Base-by-base conservation (phyloP, 2,113 vertebrate genomes). In the Oxyruncus cristatus region DNA sequence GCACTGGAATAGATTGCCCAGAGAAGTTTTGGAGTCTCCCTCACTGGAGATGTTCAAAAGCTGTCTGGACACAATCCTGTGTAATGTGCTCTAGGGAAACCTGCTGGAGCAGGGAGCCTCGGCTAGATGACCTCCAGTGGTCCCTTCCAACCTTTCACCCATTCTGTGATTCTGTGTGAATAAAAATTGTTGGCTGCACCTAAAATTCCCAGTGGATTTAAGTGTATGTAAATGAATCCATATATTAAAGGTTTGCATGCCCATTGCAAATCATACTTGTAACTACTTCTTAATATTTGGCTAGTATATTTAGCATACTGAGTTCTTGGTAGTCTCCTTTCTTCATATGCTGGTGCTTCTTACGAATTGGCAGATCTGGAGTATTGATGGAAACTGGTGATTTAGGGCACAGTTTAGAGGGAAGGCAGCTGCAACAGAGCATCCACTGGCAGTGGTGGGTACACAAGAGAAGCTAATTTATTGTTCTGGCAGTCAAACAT, bases 301-400 rank as follows among this genome's bases (percentile, higher is more conserved):
- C 12, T 61, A 16, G 37, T 67, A 11, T 73, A 66, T 73, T 83
- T 9, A 73, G 39, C 28, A 26, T 75, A 39, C 27, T 84, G 85
- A 46, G 28, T 75, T 88, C 23, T 92, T 27, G 14, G 53, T 50
- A 76, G 49, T 74, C 46, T 85, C 46, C 30, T 85, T 88, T 94
- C 24, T 76, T 86, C 33, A 24, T 75, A 14, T 35, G 52, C 55
- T 74, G 27, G 47, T 58, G 33, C 14, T 35, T 72, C 30, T 80
- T 88, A 68, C 30, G 65, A 30, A 72, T 50, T 35, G 50, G 5
- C 8, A n/a, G 12, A 15, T 71, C 58, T 71, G 62, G 37, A 83
- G 44, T 46, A 44, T 8, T 75, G 39, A 42, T 86, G 70, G 68
- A 73, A 90, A 81, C 19, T 66, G 53, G 55, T 67, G 19, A 66